Evolutionary conservation across 2,797 vertebrate species (phyloP).

Genomic region (Paramormyrops hopkinsi): DNA sequence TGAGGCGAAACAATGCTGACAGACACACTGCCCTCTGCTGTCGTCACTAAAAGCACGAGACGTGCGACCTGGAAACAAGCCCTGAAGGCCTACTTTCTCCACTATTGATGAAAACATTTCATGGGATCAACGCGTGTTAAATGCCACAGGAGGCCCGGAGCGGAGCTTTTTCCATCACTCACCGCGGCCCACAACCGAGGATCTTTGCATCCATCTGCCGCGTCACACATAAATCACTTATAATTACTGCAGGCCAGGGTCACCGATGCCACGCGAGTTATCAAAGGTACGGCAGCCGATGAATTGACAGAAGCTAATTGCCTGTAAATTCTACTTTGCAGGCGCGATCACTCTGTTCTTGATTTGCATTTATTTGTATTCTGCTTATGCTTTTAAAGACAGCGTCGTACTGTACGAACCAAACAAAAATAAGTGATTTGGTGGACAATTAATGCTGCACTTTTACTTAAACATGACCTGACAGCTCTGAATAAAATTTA

Average conservation of each 20-base stretch:
- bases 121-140: background rate
- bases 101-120: background rate
- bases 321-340: background rate
- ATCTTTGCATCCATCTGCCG: background rate
- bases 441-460: background rate
- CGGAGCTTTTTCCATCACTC: background rate
- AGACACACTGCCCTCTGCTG: background rate
- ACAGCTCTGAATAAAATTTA: background rate
- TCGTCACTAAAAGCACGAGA: background rate
- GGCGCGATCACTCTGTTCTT: background rate
- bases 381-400: background rate
- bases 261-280: background rate
- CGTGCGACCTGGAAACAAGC: background rate
- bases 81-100: background rate
- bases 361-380: background rate
- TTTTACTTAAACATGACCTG: background rate
- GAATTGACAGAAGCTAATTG: conserved; percentile 1
- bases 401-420: background rate
- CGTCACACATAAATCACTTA: background rate
- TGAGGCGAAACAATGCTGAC: background rate
- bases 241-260: background rate
- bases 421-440: background rate
- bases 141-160: background rate
- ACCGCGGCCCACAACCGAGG: background rate
- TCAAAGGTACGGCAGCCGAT: background rate